A percentile compares a stretch with the other conserved stretches of the same genome.
Conservation (phyloP, 2,113 vertebrate species). For the Corvus hawaiiensis region DNA sequence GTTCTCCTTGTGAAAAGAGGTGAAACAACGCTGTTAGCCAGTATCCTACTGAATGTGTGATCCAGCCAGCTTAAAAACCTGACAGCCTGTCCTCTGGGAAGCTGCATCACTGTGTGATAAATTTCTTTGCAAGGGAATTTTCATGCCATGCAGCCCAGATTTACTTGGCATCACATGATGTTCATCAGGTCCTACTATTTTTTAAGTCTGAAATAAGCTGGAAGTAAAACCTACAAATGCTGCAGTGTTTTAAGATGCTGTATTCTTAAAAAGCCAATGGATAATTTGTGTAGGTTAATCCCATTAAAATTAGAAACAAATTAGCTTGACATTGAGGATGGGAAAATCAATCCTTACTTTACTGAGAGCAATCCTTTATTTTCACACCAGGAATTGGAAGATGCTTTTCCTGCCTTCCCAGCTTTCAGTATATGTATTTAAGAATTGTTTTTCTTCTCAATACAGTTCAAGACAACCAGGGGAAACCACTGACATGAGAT, state of each 20-base stretch:
- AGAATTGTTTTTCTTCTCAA: slow-evolving; percentile 62
- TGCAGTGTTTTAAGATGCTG: not conserved
- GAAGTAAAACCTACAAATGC: not conserved
- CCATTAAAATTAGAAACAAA: slow-evolving; percentile 40
- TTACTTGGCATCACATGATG: not conserved
- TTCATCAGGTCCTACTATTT: not conserved
- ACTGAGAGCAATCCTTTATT: not conserved
- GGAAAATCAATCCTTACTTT: slow-evolving; percentile 8
- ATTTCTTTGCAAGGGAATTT: not conserved
- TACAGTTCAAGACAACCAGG: slow-evolving; percentile 70
- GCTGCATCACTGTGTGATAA: not conserved
- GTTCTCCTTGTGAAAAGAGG: not conserved
- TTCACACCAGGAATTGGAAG: not conserved
- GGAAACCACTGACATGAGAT: slow-evolving; percentile 69
- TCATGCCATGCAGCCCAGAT: not conserved
- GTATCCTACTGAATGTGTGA: not conserved
- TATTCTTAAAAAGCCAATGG: not conserved
- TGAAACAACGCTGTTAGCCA: not conserved
- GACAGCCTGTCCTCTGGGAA: not conserved
- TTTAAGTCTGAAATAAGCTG: not conserved
- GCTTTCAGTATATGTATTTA: not conserved
- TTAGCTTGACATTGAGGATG: not conserved
- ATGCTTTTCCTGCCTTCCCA: not conserved
- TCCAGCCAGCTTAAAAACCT: not conserved
- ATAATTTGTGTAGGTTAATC: slow-evolving; percentile 11